A percentile compares a stretch with the other conserved stretches of the same genome.
These are phyloP conservation scores for Penaeus japonicus DNA, from an alignment of 1,140 invertebrate species.

Conservation along the genomic window DNA sequence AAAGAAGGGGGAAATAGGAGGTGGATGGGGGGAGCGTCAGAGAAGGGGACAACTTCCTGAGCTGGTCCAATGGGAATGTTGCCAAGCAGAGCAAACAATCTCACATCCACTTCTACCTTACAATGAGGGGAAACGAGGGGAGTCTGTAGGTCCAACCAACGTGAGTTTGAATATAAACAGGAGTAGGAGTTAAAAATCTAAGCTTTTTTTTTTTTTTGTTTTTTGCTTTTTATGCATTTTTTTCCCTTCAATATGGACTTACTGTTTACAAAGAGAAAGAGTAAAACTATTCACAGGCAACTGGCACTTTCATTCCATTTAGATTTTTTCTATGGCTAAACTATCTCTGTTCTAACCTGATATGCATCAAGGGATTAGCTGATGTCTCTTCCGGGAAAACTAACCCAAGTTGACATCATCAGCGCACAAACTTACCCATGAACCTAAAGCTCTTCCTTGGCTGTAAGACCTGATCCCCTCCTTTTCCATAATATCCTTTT, in stretches of 20 bases:
- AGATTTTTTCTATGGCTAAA: conserved; percentile 9
- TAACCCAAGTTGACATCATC: too few relatives aligned
- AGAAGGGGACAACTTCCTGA: conserved; percentile 33
- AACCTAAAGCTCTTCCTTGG: too few relatives aligned
- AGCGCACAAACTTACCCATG: too few relatives aligned
- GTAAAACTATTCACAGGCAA: background rate
- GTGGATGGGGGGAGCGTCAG: conserved; percentile 16
- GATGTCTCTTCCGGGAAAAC: background rate
- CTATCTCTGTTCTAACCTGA: conserved; percentile 34
- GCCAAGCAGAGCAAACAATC: conserved; percentile 3
- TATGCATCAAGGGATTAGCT: conserved; percentile 18
- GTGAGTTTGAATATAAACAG: background rate
- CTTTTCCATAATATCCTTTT: too few relatives aligned
- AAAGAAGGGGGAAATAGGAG: background rate
- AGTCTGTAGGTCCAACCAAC: background rate
- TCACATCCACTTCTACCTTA: background rate
- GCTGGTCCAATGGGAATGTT: conserved; percentile 37
- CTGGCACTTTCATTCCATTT: background rate
- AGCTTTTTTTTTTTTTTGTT: too few relatives aligned
- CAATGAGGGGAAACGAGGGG: background rate
- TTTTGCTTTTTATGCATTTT: too few relatives aligned
- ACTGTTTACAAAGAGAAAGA: too few relatives aligned
- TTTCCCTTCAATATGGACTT: too few relatives aligned
- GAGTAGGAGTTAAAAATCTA: too few relatives aligned
- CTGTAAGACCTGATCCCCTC: too few relatives aligned